A percentile compares a stretch with the other conserved stretches of the same genome.
These are phyloP conservation scores for Arge pagana DNA, from an alignment of 2,888 invertebrate genomes.

Conservation along the genomic window DNA sequence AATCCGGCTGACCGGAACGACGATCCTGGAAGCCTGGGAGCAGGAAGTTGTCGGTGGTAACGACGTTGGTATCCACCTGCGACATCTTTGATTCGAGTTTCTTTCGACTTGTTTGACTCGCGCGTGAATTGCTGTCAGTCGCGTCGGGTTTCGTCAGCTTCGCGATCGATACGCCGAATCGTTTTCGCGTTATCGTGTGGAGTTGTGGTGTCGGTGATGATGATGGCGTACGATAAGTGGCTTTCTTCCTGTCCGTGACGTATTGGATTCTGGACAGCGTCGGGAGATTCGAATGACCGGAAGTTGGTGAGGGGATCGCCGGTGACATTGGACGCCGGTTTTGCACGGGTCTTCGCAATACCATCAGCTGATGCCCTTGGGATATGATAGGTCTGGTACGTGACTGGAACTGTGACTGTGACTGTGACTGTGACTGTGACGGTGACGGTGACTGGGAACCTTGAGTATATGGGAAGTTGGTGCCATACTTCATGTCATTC, in stretches of 20 bases:
- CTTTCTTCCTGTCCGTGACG: slow-evolving; percentile 46
- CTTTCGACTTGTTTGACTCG: slow-evolving; percentile 6
- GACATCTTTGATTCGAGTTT: slow-evolving; percentile 23
- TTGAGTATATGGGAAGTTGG: slow-evolving; percentile 27
- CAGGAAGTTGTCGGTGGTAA: not conserved
- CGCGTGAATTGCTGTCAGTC: not conserved
- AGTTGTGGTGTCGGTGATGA: slow-evolving; percentile 1
- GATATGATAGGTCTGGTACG: slow-evolving; percentile 4
- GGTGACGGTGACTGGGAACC: slow-evolving; percentile 36
- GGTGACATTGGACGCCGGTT: slow-evolving; percentile 40
- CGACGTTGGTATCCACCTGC: slow-evolving; percentile 2
- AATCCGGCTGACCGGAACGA: not conserved
- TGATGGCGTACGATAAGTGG: slow-evolving; percentile 34
- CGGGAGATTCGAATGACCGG: slow-evolving; percentile 28
- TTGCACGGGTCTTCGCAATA: slow-evolving; percentile 19
- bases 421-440: slow-evolving; percentile 14
- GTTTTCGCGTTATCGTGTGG: not conserved
- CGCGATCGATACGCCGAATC: not conserved
- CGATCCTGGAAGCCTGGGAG: not conserved
- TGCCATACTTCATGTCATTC: slow-evolving; percentile 1
- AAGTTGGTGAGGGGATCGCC: slow-evolving; percentile 23
- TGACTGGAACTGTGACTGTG: too few relatives aligned
- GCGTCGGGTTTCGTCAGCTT: slow-evolving; percentile 16
- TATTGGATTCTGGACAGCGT: slow-evolving; percentile 28
- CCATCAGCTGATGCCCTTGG: slow-evolving; percentile 6